Conservation (phyloP, 2,113 vertebrate species). For the Rhinolophus ferrumequinum region DNA sequence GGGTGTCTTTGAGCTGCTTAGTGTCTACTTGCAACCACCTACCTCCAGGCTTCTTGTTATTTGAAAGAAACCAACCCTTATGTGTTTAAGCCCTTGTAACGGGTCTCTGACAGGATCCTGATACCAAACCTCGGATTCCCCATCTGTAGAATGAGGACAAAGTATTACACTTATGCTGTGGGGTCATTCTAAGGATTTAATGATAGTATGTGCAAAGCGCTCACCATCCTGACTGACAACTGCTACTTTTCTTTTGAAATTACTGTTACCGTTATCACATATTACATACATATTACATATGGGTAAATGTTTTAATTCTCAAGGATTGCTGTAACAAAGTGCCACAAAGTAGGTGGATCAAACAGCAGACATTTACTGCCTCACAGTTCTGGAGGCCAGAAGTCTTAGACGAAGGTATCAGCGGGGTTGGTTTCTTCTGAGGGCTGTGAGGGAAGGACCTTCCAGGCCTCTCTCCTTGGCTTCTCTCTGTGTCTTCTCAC, state of each 20-base stretch:
- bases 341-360: neutral
- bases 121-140: neutral
- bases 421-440: neutral
- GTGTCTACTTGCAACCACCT: neutral
- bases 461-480: neutral
- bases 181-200: neutral
- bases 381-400: neutral
- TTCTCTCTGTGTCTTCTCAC: neutral
- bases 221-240: neutral
- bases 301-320: neutral
- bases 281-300: no score
- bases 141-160: neutral
- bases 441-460: neutral
- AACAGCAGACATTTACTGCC: neutral
- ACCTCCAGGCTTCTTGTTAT: neutral
- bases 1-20: neutral
- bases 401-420: neutral
- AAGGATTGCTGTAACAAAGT: neutral
- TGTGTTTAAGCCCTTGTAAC: neutral
- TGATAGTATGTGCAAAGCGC: neutral
- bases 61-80: neutral
- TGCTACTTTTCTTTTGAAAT: neutral
- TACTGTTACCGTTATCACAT: neutral
- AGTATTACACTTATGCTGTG: neutral
- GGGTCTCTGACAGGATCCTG: neutral